These are phyloP conservation scores for Psittacula echo DNA, from an alignment of 2,797 vertebrate genomes.

Conservation along the genomic window DNA sequence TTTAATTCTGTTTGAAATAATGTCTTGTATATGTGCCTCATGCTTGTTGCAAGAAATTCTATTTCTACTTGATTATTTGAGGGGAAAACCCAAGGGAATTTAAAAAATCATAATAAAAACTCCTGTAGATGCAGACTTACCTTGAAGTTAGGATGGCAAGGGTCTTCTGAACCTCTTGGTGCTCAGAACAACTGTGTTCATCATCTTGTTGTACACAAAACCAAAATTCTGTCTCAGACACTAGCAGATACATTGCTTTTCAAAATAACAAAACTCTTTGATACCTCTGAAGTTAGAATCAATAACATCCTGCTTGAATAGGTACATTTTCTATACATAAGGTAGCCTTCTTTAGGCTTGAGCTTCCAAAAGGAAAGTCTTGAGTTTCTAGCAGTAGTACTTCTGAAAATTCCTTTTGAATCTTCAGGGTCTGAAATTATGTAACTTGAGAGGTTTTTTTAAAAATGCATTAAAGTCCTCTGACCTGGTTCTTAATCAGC, in stretches of 20 bases:
- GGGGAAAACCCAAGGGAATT: not conserved
- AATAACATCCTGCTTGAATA: not conserved
- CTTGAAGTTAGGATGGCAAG: not conserved
- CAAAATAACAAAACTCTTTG: not conserved
- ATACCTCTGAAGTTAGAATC: not conserved
- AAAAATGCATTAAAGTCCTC: not conserved
- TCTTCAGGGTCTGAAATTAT: not conserved
- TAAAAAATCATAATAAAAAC: not conserved
- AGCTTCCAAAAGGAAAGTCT: not conserved
- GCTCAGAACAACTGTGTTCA: not conserved
- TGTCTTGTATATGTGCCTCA: not conserved
- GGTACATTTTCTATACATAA: not conserved
- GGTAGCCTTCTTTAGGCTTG: not conserved
- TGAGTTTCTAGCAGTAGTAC: not conserved
- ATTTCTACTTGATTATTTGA: not conserved
- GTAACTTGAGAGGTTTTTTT: not conserved
- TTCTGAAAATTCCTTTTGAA: not conserved
- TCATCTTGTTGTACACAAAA: not conserved
- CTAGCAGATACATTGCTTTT: not conserved
- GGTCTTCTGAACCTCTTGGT: not conserved
- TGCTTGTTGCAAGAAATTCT: not conserved
- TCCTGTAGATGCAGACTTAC: not conserved
- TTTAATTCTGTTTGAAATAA: not conserved
- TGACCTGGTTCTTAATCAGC: not conserved
- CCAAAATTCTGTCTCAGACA: not conserved